phyloP scores from a whole-genome alignment of 2,113 vertebrate species.

The Sisor rabdophorus region DNA sequence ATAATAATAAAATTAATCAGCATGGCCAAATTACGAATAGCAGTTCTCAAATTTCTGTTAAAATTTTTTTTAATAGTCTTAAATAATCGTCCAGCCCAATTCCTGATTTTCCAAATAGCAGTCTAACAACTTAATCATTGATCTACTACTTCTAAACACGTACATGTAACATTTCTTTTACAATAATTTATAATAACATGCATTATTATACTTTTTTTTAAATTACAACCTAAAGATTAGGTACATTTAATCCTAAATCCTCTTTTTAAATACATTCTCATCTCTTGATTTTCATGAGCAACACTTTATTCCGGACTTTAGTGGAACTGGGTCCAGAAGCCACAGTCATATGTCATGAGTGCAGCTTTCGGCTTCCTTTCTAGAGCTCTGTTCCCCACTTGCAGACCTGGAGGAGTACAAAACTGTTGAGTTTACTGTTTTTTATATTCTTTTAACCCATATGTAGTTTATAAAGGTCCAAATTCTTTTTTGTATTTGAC shows the following conservation, averaged over 20 bases:
- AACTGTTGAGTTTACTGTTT: background rate
- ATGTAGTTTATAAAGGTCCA: background rate
- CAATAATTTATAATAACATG: background rate
- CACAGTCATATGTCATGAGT: constrained; percentile 35
- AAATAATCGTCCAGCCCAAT: too few relatives aligned
- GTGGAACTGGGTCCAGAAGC: constrained; percentile 19
- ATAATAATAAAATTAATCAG: too few relatives aligned
- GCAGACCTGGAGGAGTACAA: constrained; percentile 5
- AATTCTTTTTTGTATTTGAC: background rate
- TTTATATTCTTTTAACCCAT: background rate
- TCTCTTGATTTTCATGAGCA: background rate
- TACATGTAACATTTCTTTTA: background rate
- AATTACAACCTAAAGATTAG: background rate
- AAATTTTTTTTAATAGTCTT: too few relatives aligned
- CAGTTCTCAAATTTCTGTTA: too few relatives aligned
- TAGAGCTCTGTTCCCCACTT: constrained; percentile 6
- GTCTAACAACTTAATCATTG: too few relatives aligned
- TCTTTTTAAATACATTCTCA: too few relatives aligned
- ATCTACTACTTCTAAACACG: background rate
- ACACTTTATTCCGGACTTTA: background rate
- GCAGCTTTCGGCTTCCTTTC: constrained; percentile 11
- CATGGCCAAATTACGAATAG: too few relatives aligned
- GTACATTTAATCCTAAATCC: background rate
- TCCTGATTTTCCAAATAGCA: too few relatives aligned
- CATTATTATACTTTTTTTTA: background rate